Conservation (phyloP, 2,888 invertebrate genomes). For the Phyto melanocephala region DNA sequence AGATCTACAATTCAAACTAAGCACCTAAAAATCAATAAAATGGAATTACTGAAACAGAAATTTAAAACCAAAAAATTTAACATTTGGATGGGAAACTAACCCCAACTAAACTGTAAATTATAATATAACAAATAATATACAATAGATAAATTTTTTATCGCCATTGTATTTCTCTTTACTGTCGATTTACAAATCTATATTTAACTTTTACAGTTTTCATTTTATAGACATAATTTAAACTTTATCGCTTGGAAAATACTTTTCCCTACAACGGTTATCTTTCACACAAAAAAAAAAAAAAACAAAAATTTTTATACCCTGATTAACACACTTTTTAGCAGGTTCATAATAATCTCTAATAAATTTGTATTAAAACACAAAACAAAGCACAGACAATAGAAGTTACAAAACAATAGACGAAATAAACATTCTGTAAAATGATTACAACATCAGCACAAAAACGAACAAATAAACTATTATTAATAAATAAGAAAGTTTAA, state of each 20-base stretch:
- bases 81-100: too few species aligned
- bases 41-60: too few species aligned
- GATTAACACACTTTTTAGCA: conserved; percentile 44
- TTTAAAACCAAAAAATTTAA: too few species aligned
- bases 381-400: conserved; percentile 25
- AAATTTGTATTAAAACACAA: conserved; percentile 20
- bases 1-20: too few species aligned
- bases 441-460: not conserved
- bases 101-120: too few species aligned
- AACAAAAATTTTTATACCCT: not conserved
- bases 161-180: too few species aligned
- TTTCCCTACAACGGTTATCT: not conserved
- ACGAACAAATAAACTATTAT: not conserved
- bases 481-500: conserved; percentile 27
- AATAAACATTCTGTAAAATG: conserved; percentile 27
- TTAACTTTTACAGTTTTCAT: too few species aligned
- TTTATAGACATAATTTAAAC: not conserved
- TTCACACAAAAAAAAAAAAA: not conserved
- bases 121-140: too few species aligned
- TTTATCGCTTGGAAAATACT: too few species aligned
- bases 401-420: not conserved
- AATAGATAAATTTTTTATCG: too few species aligned
- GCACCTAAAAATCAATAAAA: too few species aligned
- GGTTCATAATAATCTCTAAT: conserved; percentile 9
- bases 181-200: too few species aligned